A percentile compares a stretch with the other conserved stretches of the same genome.
Evolutionary conservation across 2,888 invertebrate genomes (phyloP).

Genomic region (Eurois occulta): DNA sequence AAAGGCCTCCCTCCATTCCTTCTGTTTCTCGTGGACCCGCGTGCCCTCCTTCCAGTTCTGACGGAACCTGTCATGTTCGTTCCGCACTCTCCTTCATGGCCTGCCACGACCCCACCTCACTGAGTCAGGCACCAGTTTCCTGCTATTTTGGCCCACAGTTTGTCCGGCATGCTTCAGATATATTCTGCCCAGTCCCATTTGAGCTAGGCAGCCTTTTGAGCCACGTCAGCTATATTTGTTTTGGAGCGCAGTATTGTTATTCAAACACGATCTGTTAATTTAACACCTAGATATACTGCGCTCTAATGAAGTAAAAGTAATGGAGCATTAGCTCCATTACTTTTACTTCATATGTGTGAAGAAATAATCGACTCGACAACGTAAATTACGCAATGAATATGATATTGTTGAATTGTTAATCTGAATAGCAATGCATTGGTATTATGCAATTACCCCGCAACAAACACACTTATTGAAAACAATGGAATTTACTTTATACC

Average conservation of each 20-base stretch:
- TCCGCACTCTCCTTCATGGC: not conserved
- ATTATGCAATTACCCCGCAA: not conserved
- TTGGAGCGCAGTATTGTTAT: not conserved
- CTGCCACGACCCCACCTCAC: not conserved
- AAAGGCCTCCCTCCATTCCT: not conserved
- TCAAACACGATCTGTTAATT: not conserved
- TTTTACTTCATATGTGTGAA: not conserved
- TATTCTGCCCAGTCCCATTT: not conserved
- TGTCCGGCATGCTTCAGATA: not conserved
- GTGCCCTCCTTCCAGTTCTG: not conserved
- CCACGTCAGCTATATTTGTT: not conserved
- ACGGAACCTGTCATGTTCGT: too few species aligned
- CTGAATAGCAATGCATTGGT: not conserved
- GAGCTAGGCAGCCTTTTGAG: not conserved
- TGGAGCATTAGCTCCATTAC: too few species aligned
- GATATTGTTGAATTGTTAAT: not conserved
- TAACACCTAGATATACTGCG: not conserved
- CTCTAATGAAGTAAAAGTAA: too few species aligned
- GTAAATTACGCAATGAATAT: not conserved
- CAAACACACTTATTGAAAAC: not conserved
- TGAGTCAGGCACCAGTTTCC: not conserved
- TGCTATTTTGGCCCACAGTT: not conserved
- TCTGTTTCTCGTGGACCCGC: not conserved
- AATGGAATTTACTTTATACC: conserved; percentile 5
- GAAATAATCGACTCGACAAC: not conserved